Conservation (phyloP, 2,888 invertebrate species). For the Hetaerina titia region DNA sequence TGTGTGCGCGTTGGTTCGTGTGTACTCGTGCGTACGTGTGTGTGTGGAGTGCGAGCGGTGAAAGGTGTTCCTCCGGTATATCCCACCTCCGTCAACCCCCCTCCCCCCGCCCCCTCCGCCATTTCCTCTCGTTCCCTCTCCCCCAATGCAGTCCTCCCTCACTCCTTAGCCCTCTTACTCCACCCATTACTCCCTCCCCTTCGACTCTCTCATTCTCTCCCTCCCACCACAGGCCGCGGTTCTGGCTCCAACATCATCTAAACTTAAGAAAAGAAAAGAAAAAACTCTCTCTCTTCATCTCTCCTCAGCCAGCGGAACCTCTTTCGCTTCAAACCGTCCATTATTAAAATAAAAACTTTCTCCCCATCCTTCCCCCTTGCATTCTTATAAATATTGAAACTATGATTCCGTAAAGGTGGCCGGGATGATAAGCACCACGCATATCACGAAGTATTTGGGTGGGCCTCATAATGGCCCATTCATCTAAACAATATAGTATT, state of each 20-base stretch:
- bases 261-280: not conserved
- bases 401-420: no score
- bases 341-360: not conserved
- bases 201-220: not conserved
- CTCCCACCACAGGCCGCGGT: not conserved
- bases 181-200: not conserved
- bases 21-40: not conserved
- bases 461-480: no score
- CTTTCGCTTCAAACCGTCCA: not conserved
- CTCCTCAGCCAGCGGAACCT: not conserved
- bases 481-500: no score
- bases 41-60: conserved; percentile 12
- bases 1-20: not conserved
- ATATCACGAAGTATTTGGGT: not conserved
- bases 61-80: conserved; percentile 18
- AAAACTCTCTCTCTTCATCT: not conserved
- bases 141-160: no score
- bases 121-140: not conserved
- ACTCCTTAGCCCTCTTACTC: not conserved
- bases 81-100: not conserved
- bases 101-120: not conserved
- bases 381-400: no score
- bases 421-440: no score
- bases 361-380: not conserved
- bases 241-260: not conserved